Evolutionary conservation across 2,888 invertebrate genomes (phyloP), one percentile per base, ranked within the genome.

Genomic region (Macaria notata): DNA sequence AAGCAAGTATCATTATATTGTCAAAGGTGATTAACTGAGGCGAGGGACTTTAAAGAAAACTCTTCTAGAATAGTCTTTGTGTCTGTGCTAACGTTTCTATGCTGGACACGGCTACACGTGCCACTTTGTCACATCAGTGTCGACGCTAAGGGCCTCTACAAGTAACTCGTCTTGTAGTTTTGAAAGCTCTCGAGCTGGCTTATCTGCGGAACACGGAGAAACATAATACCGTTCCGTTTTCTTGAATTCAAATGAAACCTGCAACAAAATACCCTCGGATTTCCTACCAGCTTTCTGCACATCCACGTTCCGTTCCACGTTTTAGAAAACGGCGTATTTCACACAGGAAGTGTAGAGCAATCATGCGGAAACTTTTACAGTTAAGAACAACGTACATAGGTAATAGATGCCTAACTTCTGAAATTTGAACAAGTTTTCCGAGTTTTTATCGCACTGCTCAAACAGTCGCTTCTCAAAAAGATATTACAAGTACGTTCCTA

Each of bases 61-160:
- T 19, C 19, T 19, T 19, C 19, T 19, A 19, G 19, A 19, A 19
- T 19, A 19, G 19, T 19, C 19, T 19, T 19, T 19, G 19, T 19
- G 19, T 19, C 19, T 19, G 19, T 19, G 19, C 19, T 19, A 19
- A 19, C 2, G 19, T 2, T 19, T 19, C 19, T 19, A 19, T 36
- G 9, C 56, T 51, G 62, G 59, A 65, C 54, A 56, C 59, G 50
- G 47, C 30, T 46, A 62, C 62, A 66, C 64, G 65, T 63, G 47
- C 60, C 63, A 69, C 63, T 69, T 70, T 70, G 65, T 66, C 69
- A 64, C 63, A 61, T 65, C 67, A 64, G 59, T 63, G 60, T 64
- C 59, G 62, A 54, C 50, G 59, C 56, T 51, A 46, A 62, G 54
- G 49, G 48, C 46, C 47, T 43, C 43, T 46, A 51, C 36, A 46